phyloP scores from a whole-genome alignment of 2,888 invertebrate genomes.

The Thysanoteuthis rhombus region DNA sequence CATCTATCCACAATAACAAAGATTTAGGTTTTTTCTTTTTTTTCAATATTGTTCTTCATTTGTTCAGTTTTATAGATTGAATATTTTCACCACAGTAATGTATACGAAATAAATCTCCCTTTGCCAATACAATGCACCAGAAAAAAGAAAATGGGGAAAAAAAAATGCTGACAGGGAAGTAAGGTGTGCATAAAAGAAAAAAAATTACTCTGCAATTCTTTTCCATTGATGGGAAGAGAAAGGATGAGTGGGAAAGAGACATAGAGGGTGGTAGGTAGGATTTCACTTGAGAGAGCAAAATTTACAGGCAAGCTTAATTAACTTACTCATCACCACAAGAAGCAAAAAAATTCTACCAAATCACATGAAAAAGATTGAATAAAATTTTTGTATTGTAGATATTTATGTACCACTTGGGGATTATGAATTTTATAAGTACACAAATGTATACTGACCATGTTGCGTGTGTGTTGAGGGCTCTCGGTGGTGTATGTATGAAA shows the following conservation, averaged over 20 bases:
- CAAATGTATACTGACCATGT: background rate
- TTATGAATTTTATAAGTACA: slow-evolving; percentile 12
- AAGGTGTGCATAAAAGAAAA: background rate
- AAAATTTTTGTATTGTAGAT: background rate
- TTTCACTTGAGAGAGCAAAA: background rate
- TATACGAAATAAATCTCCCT: too few relatives aligned
- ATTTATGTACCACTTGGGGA: background rate
- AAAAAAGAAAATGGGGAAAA: background rate
- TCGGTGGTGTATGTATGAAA: background rate
- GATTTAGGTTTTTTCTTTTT: background rate
- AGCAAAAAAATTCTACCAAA: background rate
- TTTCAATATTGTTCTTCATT: too few relatives aligned
- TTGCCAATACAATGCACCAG: too few relatives aligned
- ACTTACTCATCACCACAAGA: slow-evolving; percentile 1
- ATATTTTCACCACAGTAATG: too few relatives aligned
- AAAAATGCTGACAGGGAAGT: background rate
- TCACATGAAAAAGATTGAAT: background rate
- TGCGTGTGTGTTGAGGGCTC: background rate
- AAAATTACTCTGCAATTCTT: background rate
- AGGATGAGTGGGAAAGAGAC: background rate
- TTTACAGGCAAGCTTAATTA: background rate
- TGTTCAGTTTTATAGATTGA: too few relatives aligned
- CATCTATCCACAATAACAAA: background rate
- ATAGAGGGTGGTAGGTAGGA: background rate
- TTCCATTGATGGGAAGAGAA: background rate